These are phyloP conservation scores for Verasper variegatus DNA, from an alignment of 2,113 vertebrate genomes.

Conservation along the genomic window DNA sequence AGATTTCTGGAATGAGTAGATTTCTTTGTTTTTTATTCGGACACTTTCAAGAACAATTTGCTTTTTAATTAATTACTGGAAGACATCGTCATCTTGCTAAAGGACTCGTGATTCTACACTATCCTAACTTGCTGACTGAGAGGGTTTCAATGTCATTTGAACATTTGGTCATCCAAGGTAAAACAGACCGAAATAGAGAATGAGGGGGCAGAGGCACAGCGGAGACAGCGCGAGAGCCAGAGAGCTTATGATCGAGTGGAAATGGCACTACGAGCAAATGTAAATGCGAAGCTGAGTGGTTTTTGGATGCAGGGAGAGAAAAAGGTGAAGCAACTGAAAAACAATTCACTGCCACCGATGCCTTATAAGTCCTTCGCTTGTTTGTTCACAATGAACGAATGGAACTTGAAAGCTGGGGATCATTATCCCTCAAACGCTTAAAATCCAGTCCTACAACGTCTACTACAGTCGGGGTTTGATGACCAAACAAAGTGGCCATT, in stretches of 20 bases:
- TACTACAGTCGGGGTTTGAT: not conserved
- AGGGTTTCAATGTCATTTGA: conserved; percentile 47
- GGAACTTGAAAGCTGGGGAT: not conserved
- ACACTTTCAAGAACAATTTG: not conserved
- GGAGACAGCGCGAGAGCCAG: conserved; percentile 11
- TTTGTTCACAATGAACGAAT: conserved; percentile 9
- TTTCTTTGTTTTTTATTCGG: not conserved
- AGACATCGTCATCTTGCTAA: not conserved
- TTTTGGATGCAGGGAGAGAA: not conserved
- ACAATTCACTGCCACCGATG: not conserved
- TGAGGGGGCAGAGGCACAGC: conserved; percentile 4
- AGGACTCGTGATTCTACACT: conserved; percentile 37
- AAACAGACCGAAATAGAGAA: conserved; percentile 18
- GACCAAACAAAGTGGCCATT: not conserved
- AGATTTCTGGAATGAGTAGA: no score
- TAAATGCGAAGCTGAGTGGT: not conserved
- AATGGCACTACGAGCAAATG: conserved; percentile 20
- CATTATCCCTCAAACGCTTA: not conserved
- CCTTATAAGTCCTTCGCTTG: not conserved
- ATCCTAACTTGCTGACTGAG: conserved; percentile 38
- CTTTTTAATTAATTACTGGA: not conserved
- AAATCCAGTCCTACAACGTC: not conserved
- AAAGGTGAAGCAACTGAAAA: conserved; percentile 4
- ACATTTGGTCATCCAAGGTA: conserved; percentile 44
- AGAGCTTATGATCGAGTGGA: not conserved